phyloP scores from a whole-genome alignment of 35 echinoderm and acorn worm species.

The Anneissia japonica region DNA sequence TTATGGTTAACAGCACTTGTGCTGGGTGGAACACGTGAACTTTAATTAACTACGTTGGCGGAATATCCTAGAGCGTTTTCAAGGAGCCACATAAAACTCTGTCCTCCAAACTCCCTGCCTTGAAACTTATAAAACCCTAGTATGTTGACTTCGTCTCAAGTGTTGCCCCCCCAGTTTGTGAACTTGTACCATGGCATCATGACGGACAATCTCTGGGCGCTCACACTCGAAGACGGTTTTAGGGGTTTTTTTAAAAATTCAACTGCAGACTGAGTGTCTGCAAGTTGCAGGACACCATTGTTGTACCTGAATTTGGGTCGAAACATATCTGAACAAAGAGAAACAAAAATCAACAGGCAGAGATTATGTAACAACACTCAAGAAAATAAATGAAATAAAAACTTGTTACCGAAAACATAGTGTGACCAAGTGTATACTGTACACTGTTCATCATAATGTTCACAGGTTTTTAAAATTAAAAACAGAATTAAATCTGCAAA shows the following conservation, averaged over 20 bases:
- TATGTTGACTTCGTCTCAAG: background rate
- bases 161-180: background rate
- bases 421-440: no score
- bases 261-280: background rate
- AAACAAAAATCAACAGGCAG: no score
- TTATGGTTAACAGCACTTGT: background rate
- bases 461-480: no score
- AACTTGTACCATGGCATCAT: background rate
- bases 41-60: background rate
- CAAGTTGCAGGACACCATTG: background rate
- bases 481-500: no score
- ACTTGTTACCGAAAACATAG: no score
- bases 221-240: background rate
- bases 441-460: no score
- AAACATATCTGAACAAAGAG: background rate
- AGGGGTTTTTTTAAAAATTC: background rate
- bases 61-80: slow-evolving; percentile 35
- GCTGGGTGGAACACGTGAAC: background rate
- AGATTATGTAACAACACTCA: no score
- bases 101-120: slow-evolving; percentile 13
- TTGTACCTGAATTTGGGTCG: background rate
- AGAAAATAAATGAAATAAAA: no score
- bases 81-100: slow-evolving; percentile 25
- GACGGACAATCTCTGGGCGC: background rate
- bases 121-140: slow-evolving; percentile 1